These are phyloP conservation scores for Strix occidentalis DNA, from an alignment of 2,797 vertebrate species.

Conservation along the genomic window DNA sequence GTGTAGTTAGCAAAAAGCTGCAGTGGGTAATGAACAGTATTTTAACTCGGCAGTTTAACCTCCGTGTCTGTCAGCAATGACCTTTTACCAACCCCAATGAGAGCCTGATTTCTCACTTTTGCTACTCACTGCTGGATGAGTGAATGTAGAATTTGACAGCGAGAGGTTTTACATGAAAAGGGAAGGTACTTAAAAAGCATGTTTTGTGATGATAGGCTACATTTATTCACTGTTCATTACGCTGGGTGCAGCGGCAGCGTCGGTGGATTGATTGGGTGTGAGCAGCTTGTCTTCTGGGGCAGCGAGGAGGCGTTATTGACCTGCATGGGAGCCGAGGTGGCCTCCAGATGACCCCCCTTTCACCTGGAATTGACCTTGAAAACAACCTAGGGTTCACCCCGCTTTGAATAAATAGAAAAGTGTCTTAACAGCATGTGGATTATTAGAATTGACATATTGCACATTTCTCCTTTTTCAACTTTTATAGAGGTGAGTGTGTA, in stretches of 20 bases:
- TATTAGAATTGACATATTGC: conserved; percentile 88
- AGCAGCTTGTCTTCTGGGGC: conserved; percentile 86
- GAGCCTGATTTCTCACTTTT: conserved; percentile 94
- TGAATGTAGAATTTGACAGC: conserved; percentile 97
- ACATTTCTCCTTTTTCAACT: conserved; percentile 78
- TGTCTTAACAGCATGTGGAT: conserved; percentile 81
- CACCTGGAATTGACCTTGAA: conserved; percentile 99
- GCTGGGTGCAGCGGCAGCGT: conserved; percentile 78
- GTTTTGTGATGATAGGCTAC: conserved; percentile 97
- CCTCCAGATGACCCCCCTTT: conserved; percentile 91
- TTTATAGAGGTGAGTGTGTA: conserved; percentile 71
- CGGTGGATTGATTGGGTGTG: conserved; percentile 84
- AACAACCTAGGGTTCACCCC: conserved; percentile 82
- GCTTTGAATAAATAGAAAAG: conserved; percentile 86
- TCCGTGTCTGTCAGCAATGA: conserved; percentile 96
- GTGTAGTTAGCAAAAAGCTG: conserved; percentile 95
- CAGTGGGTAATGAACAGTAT: conserved; percentile 98
- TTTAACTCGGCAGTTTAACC: conserved; percentile 99
- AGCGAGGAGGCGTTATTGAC: conserved; percentile 92
- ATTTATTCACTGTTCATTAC: conserved; percentile 92
- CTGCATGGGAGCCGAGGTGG: conserved; percentile 88
- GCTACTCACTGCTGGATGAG: conserved; percentile 83
- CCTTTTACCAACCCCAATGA: conserved; percentile 98
- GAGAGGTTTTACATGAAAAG: conserved; percentile 98
- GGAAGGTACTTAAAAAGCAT: conserved; percentile 96